Base-by-base conservation (phyloP, 2,888 invertebrate genomes). In the Agonopterix heracliana region DNA sequence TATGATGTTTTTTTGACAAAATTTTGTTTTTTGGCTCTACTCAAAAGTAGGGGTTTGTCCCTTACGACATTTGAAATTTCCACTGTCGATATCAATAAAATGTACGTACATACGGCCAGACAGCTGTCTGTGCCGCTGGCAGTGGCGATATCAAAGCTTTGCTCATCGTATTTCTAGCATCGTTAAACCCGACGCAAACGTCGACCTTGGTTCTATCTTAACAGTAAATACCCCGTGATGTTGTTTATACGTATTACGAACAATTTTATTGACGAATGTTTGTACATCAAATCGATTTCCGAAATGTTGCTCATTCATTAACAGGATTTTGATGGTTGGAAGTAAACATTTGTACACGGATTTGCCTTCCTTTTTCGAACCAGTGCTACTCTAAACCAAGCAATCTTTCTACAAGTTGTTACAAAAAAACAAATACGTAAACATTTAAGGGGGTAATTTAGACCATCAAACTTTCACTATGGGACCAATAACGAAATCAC, bases 121-220 rank as follows among this genome's bases (percentile, higher is more conserved):
- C 64, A 64, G 60, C 61, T 65, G 68, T 53, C 52, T 47, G 14
- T 14, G 17, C 17, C 17, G 17, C 17, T 26, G 26, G 26, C 41
- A 49, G 52, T 46, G 45, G 51, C 51, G 56, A 59, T 64, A 62
- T 57, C 56, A 60, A 57, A 58, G 54, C 41, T 34, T 60, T 58
- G 58, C 48, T 58, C 48, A 51, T 60, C 54, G 62, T 66, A 66
- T 68, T 59, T 60, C 57, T 58, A 59, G 60, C 52, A 51, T 63
- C 61, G 60, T 67, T 62, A 70, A 65, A 61, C 51, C 51, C 44
- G 49, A 51, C 51, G 55, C 55, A 51, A 59, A 59, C 51, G 12
- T n/a, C 43, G 62, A 47, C 73, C 69, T 73, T 64, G 66, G 51
- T 44, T 57, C 51, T 52, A 47, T 51, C 49, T 38, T 35, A 35